Evolutionary conservation across 2,888 invertebrate genomes (phyloP), one percentile per base, ranked within the genome.

Genomic region (Stratiomys singularior): DNA sequence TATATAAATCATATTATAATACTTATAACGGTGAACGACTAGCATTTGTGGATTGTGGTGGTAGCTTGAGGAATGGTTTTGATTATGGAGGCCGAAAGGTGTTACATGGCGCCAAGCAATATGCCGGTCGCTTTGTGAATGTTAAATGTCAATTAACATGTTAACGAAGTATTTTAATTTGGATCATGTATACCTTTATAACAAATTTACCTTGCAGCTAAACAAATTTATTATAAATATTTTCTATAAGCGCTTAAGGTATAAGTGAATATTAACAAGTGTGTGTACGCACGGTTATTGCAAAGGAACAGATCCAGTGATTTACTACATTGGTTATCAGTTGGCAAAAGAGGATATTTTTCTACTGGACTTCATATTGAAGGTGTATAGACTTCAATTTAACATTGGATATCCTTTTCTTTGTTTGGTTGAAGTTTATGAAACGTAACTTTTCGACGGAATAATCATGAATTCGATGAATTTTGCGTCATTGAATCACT

Each of bases 61-160:
- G 21, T 11, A 23, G 46, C 18, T 69, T 25, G 69, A 47, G 69
- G 30, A 23, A 15, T 25, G 9, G 30, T 23, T n/a, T 44, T 7
- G 23, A 13, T 47, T 15, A 23, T 37, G 47, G 66, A 69, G 46
- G 66, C 15, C 25, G 18, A 46, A 66, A 66, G 66, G 46, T 21
- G 69, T 47, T 15, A 27, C 46, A 47, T 27, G 69, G 37, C 58
- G 58, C 74, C 60, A 58, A 56, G 28, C 52, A 3, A 3, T 37
- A 9, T 37, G 37, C 23, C 74, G 60, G 30, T 37, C 74, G 30
- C 74, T 74, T 74, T 74, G 74, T 60, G 60, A 74, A 74, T 58
- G 74, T 74, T 74, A 46, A 74, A 74, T 58, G 74, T 74, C 74
- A 74, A 74, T 74, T 74, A 74, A 60, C 58, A 74, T 74, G 74